Conservation (phyloP, 2,888 invertebrate genomes). For the Julus scandinavius region DNA sequence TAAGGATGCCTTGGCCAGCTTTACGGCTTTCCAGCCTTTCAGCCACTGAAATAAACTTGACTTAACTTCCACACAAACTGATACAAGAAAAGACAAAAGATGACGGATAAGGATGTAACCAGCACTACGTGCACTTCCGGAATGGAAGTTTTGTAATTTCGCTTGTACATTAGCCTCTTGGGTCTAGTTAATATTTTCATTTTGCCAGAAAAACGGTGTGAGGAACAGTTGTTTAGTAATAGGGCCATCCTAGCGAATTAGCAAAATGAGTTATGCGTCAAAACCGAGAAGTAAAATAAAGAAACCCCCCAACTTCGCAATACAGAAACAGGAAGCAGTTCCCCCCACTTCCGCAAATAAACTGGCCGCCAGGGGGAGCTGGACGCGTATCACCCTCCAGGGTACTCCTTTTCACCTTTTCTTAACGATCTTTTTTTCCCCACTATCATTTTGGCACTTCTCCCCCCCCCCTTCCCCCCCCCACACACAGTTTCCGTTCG, state of each 20-base stretch:
- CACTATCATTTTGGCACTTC: neutral
- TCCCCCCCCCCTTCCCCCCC: no score
- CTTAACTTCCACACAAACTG: no score
- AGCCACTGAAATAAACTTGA: no score
- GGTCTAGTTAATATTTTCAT: neutral
- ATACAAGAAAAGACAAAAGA: no score
- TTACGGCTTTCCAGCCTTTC: no score
- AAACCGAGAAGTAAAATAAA: neutral
- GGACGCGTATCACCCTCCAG: neutral
- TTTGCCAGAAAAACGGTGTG: neutral
- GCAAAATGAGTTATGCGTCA: neutral
- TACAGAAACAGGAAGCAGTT: neutral
- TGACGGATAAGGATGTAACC: no score
- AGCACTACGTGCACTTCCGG: neutral
- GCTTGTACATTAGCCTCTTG: neutral
- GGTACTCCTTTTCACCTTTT: neutral
- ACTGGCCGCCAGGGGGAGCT: neutral
- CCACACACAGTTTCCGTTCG: neutral
- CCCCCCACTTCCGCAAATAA: neutral
- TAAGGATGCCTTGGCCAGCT: no score
- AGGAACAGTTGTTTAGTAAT: neutral
- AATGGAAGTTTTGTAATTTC: neutral
- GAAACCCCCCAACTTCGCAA: neutral
- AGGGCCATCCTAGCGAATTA: neutral
- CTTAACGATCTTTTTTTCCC: neutral